Base-by-base conservation (phyloP, 64 coral and sea anemone species). In the Pocillopora damicornis region DNA sequence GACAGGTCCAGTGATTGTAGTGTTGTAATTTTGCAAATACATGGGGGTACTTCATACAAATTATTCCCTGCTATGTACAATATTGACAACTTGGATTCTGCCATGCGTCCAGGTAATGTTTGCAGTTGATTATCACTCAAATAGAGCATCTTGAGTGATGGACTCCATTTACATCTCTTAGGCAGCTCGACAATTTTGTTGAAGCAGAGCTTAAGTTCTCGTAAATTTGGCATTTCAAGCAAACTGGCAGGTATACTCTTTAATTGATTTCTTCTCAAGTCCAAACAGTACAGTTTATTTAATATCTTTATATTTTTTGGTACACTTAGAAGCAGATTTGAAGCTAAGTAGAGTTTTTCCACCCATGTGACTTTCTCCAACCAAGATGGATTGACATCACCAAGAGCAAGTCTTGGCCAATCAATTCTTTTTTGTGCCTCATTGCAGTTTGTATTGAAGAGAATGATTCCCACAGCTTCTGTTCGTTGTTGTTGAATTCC, bases 151-250 rank as follows among this genome's bases (percentile, higher is more conserved):
- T 92, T 98, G 16, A 98, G 60, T 61, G 88, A 81, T 13, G 88
- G 88, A 61, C 82, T 92, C 92, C 90, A 95, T 12, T 92, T 76
- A 15, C 86, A 86, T 9, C 76, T 90, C 38, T 62, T 87, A 59
- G 96, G 96, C 22, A 98, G 65, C 45, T 98, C 96, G 1, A 71
- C 86, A n/a, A 98, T 59, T 35, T 92, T 90, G 77, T 98, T 98
- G 4, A 73, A 77, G 0, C 93, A 92, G 8, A 98, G 63, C 67
- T 87, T 90, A 23, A 98, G 79, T 76, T 86, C 77, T 36, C 89
- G 85, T 35, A 98, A 85, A 69, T 90, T 88, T 35, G 87, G 78
- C 76, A 98, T 83, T 77, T 89, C 78, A 42, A 98, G 86, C 58
- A 98, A 45, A 51, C 82, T 66, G 37, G 74, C 60, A 60, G 96